Base-by-base conservation (phyloP, 92 coral and sea anemone species). In the Porites divaricata region DNA sequence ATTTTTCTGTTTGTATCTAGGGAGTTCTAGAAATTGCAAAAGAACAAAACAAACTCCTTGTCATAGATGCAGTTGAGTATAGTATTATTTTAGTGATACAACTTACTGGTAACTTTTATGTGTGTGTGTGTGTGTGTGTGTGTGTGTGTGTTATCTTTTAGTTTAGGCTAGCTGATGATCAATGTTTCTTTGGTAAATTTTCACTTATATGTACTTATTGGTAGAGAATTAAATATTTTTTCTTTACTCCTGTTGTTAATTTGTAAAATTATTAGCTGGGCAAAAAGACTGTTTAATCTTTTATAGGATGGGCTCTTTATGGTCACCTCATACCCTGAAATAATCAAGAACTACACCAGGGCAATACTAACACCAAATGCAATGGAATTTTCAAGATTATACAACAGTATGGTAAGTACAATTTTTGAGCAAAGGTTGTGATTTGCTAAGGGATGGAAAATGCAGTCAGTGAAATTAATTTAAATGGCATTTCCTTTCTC, bases 341-440 rank as follows among this genome's bases (percentile, higher is more conserved):
- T 96, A 57, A 90, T 96, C 65, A 92, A 79, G 74, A 87, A 92
- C 59, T 96, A 96, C 70, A 83, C 87, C 62, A 95, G 80, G 76
- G 81, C 93, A 58, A 88, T 95, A 41, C 94, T 96, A 17, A 96
- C 99, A 20, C 99, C 99, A 63, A 96, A 95, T 81, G 93, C 91
- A 49, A 89, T 96, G 92, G 98, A 96, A 50, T 96, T 96, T 70
- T 75, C 93, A n/a, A 92, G 99, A 76, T 89, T 96, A 3, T 94
- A 96, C 83, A 80, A 78, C 56, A 85, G 87, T 11, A 79, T 96
- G 97, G 99, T 95, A 67, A 82, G 93, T 78, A 53, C 1, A 11
- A 21, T 25, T 66, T 67, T 28, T 6, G 12, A 0, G n/a, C n/a
- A n/a, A n/a, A n/a, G n/a, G n/a, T n/a, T n/a, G n/a, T n/a, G n/a